Evolutionary conservation across 2,888 invertebrate genomes (phyloP).

Genomic region (Fissipunctia ypsillon): DNA sequence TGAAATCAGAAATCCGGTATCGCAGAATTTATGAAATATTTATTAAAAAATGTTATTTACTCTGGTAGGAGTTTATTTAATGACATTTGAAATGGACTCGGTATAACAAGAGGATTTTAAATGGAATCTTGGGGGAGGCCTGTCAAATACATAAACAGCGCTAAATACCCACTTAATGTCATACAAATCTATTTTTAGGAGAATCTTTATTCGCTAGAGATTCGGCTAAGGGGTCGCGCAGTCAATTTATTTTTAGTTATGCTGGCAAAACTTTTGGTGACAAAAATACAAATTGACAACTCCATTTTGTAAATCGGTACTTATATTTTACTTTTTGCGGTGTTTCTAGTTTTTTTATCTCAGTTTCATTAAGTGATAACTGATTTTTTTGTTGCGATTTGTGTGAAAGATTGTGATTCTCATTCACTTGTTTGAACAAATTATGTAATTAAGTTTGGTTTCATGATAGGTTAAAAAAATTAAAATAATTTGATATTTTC

Average conservation of each 20-base stretch:
- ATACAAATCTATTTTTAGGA: slow-evolving; percentile 34
- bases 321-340: too few species aligned
- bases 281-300: background rate
- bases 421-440: background rate
- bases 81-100: slow-evolving; percentile 21
- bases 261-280: background rate
- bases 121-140: slow-evolving; percentile 39
- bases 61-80: slow-evolving; percentile 12
- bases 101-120: slow-evolving; percentile 32
- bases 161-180: slow-evolving; percentile 49
- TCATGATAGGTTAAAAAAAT: background rate
- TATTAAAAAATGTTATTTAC: background rate
- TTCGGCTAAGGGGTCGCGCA: background rate
- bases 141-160: slow-evolving; percentile 46
- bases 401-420: too few species aligned
- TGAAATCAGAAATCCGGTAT: too few species aligned
- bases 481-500: background rate
- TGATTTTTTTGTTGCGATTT: background rate
- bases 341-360: background rate
- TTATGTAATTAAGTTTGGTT: background rate
- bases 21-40: background rate
- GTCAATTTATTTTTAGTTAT: slow-evolving; percentile 14
- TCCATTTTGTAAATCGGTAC: background rate
- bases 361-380: background rate
- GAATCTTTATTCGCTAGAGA: background rate